Evolutionary conservation across 2,797 vertebrate species (phyloP), one percentile per base, ranked within the genome.

Genomic region (Hemibagrus guttatus): DNA sequence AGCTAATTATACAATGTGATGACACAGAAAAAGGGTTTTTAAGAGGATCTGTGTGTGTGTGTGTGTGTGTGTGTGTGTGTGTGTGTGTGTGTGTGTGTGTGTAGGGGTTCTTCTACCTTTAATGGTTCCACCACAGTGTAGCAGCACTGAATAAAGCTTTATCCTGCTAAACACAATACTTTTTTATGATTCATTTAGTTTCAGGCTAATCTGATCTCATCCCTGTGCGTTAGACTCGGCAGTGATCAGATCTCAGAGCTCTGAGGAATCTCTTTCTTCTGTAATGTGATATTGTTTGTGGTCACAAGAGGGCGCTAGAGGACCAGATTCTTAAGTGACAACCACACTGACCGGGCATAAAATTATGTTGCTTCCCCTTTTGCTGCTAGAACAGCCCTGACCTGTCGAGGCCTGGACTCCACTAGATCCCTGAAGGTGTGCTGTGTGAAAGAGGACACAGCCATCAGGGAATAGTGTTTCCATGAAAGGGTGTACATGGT

Each of bases 281-380:
- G 46, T 49, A 49, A 1, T 49, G 13, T n/a, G 23, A n/a, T 81
- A 3, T 63, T 46, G 31, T n/a, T 81, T n/a, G 49, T 81, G 28
- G 64, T 79, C 90, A 85, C 83, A 81, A 88, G 90, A 86, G 90
- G 85, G 87, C 85, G 79, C 85, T 56, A 4, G 17, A 79, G 76
- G 56, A 23, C 21, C 56, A 39, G 76, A 2, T 74, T 14, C 2
- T 74, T n/a, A 9, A 21, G 12, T 74, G 1, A 26, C 12, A 31
- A 23, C 3, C 5, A 23, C n/a, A 39, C 35, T 39, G 35, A 39
- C 35, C 35, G 4, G 1, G 35, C 35, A 39, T 39, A 39, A 39
- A 1, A 39, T 39, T 39, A 39, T 39, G 35, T 39, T 39, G 35
- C 1, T 39, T 4, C 35, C 35, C 35, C 35, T 39, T 39, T 39